Evolutionary conservation across 2,888 invertebrate species (phyloP).

Genomic region (Helobdella robusta): DNA sequence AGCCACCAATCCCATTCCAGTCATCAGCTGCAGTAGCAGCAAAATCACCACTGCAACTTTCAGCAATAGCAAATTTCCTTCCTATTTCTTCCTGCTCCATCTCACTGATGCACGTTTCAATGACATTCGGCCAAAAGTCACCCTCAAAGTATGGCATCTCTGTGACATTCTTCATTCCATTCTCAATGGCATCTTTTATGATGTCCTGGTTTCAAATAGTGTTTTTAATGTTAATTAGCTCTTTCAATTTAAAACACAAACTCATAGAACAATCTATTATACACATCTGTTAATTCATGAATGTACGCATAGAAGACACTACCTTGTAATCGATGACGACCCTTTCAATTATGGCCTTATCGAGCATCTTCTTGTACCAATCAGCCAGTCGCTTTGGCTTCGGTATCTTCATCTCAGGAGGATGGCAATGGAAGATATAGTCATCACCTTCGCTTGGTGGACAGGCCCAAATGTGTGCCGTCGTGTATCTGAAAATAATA

Average conservation of each 20-base stretch:
- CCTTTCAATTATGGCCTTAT: slow-evolving; percentile 90
- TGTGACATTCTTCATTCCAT: slow-evolving; percentile 63
- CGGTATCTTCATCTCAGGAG: slow-evolving; percentile 96
- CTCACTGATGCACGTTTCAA: slow-evolving; percentile 98
- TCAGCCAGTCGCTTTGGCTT: slow-evolving; percentile 98
- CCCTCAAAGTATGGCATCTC: slow-evolving; percentile 55
- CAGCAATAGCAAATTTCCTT: slow-evolving; percentile 41
- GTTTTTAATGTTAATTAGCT: too few relatives aligned
- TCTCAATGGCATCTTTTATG: slow-evolving; percentile 95
- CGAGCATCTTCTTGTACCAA: slow-evolving; percentile 99
- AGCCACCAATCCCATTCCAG: too few relatives aligned
- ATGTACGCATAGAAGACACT: not conserved
- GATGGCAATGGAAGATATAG: slow-evolving; percentile 99
- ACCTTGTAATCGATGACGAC: slow-evolving; percentile 96
- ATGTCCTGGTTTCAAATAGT: slow-evolving; percentile 42
- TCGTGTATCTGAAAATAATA: slow-evolving; percentile 63
- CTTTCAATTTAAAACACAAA: too few relatives aligned
- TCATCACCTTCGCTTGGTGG: slow-evolving; percentile 99
- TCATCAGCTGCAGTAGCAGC: too few relatives aligned
- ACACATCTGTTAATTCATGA: too few relatives aligned
- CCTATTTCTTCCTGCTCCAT: slow-evolving; percentile 81
- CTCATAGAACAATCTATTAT: too few relatives aligned
- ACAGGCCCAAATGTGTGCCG: slow-evolving; percentile 99
- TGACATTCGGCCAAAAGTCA: slow-evolving; percentile 98
- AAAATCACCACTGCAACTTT: too few relatives aligned